phyloP scores from a whole-genome alignment of 2,113 vertebrate genomes.

The Cyprinodon tularosa region DNA sequence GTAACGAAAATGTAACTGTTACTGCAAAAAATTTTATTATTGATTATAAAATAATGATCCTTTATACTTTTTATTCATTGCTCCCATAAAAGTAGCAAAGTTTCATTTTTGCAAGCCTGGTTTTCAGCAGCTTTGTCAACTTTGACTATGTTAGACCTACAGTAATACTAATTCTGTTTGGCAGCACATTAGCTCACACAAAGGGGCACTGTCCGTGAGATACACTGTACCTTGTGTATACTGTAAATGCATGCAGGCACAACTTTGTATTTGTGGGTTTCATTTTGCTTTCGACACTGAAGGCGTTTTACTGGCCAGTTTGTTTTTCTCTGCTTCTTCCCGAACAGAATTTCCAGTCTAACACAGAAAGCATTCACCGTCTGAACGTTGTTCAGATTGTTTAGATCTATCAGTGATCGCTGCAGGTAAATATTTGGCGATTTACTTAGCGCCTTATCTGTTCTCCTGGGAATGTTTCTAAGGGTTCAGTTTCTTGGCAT shows the following conservation, averaged over 20 bases:
- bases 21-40: too few relatives aligned
- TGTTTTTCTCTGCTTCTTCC: slow-evolving; percentile 33
- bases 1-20: too few relatives aligned
- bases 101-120: background rate
- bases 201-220: slow-evolving; percentile 47
- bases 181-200: slow-evolving; percentile 31
- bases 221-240: slow-evolving; percentile 41
- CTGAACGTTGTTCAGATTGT: slow-evolving; percentile 33
- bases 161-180: slow-evolving; percentile 22
- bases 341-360: slow-evolving; percentile 24
- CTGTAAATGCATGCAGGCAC: slow-evolving; percentile 42
- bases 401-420: slow-evolving; percentile 47
- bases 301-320: slow-evolving; percentile 25
- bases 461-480: slow-evolving; percentile 62
- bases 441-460: slow-evolving; percentile 64
- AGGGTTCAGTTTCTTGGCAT: slow-evolving; percentile 17
- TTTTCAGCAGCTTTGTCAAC: background rate
- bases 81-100: background rate
- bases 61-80: too few relatives aligned
- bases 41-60: too few relatives aligned
- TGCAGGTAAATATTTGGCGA: slow-evolving; percentile 64
- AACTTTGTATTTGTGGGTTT: slow-evolving; percentile 19
- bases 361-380: slow-evolving; percentile 35
- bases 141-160: slow-evolving; percentile 1
- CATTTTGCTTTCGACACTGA: slow-evolving; percentile 10